Conservation (phyloP, 1,140 invertebrate species). For the Augochlora pura region DNA sequence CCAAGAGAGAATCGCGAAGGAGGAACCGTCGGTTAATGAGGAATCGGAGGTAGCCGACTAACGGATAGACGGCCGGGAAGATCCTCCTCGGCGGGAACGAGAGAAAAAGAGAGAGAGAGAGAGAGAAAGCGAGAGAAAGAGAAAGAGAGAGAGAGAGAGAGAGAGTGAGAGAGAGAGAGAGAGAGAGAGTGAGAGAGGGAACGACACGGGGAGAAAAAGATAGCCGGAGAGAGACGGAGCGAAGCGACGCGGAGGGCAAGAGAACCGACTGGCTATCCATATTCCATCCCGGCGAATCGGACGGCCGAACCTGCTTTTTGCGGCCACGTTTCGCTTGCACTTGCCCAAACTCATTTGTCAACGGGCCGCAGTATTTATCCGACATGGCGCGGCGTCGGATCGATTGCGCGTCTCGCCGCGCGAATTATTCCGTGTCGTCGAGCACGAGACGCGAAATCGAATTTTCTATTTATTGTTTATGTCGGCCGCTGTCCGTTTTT, state of each 20-base stretch:
- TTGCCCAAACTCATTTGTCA: constrained; percentile 56
- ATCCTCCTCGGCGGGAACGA: no score
- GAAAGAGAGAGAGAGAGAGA: no score
- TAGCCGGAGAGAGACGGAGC: background rate
- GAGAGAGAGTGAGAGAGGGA: no score
- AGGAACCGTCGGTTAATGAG: constrained; percentile 24
- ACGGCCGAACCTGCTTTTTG: constrained; percentile 11
- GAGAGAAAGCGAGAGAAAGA: no score
- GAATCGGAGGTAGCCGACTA: constrained; percentile 1
- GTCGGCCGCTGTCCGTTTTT: no score
- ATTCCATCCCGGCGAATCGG: background rate
- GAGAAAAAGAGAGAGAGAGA: no score
- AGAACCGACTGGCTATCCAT: constrained; percentile 5
- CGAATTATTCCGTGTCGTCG: background rate
- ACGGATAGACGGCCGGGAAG: background rate
- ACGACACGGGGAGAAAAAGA: background rate
- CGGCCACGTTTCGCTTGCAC: constrained; percentile 53
- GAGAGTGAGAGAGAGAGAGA: background rate
- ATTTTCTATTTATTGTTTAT: background rate
- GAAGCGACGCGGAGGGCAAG: background rate
- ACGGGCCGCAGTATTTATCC: background rate
- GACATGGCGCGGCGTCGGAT: background rate
- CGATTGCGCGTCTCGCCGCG: constrained; percentile 10
- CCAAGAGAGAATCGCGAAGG: constrained; percentile 42
- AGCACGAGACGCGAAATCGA: background rate